Base-by-base conservation (phyloP, 2,113 vertebrate genomes). In the Sapayoa aenigma region DNA sequence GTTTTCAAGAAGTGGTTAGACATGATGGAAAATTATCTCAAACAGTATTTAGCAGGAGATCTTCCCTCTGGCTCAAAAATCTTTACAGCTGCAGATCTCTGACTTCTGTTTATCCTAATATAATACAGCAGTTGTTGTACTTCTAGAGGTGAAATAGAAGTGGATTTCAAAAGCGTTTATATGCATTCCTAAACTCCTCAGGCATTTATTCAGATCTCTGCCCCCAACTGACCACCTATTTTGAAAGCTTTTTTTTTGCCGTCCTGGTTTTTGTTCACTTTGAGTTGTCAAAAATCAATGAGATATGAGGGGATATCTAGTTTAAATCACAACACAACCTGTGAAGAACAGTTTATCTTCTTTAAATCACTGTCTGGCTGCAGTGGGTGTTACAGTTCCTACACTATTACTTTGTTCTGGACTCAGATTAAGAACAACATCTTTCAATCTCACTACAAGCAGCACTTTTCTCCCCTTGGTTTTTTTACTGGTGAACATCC, bases 401-500 rank as follows among this genome's bases (percentile, higher is more conserved):
- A 69, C 22, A 55, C 5, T 41, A 33, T 21, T 66, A 24, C 46
- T 69, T 87, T 47, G 41, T 47, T 66, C 77, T 77, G 39, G 37
- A 62, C 39, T 60, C 47, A 60, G 52, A 35, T 12, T 69, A 12
- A 52, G 46, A 72, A 76, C 3, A 27, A 18, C 2, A 56, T 14
- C 9, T 87, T 91, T 71, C 52, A 58, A 31, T 41, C 37, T 78
- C 1, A 0, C 12, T 46, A 46, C 25, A 91, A 50, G 28, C 37
- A 87, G 25, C 9, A 66, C 7, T 65, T 35, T 11, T 14, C 9
- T 1, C 9, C 9, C 3, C 1, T 8, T 3, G 5, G 19, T 11
- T 39, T 50, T 28, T 16, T 14, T 46, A 8, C 19, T 75, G 9
- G 21, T 42, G 25, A 39, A 76, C 15, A 76, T 14, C 14, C 33